These are phyloP conservation scores for Ceraclea dissimilis DNA, from an alignment of 2,888 invertebrate genomes.

Conservation along the genomic window DNA sequence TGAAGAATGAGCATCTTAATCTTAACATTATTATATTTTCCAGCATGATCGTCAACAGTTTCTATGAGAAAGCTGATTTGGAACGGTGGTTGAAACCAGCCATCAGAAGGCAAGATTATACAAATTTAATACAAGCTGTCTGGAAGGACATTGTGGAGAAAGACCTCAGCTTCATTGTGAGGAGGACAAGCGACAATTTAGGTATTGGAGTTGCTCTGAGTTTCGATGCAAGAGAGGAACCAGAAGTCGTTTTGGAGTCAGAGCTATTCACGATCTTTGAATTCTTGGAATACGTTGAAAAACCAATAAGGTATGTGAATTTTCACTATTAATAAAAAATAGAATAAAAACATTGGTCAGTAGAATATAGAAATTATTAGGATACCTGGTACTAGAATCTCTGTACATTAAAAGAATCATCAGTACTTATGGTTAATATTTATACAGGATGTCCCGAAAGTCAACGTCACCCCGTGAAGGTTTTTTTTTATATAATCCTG, in stretches of 20 bases:
- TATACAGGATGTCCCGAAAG: no score
- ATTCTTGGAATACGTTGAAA: conserved; percentile 70
- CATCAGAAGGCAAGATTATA: conserved; percentile 61
- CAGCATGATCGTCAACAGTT: conserved; percentile 79
- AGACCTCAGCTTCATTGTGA: conserved; percentile 64
- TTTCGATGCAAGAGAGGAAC: conserved; percentile 76
- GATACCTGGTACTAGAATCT: no score
- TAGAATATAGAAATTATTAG: background rate
- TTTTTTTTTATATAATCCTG: no score
- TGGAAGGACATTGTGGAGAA: conserved; percentile 65
- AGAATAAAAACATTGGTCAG: background rate
- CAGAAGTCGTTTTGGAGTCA: conserved; percentile 60
- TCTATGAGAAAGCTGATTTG: conserved; percentile 78
- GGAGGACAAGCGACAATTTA: conserved; percentile 44
- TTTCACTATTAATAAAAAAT: background rate
- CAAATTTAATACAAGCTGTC: conserved; percentile 56
- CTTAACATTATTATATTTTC: conserved; percentile 25
- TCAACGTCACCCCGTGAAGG: no score
- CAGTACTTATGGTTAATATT: no score
- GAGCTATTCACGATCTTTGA: conserved; percentile 61
- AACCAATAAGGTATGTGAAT: conserved; percentile 52
- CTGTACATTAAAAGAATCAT: no score
- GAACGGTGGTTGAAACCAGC: conserved; percentile 71
- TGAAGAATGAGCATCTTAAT: no score
- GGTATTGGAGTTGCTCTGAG: conserved; percentile 61